A percentile compares a stretch with the other conserved stretches of the same genome.
These are phyloP conservation scores for Syngnathus typhle DNA, from an alignment of 2,113 vertebrate species.

Conservation along the genomic window DNA sequence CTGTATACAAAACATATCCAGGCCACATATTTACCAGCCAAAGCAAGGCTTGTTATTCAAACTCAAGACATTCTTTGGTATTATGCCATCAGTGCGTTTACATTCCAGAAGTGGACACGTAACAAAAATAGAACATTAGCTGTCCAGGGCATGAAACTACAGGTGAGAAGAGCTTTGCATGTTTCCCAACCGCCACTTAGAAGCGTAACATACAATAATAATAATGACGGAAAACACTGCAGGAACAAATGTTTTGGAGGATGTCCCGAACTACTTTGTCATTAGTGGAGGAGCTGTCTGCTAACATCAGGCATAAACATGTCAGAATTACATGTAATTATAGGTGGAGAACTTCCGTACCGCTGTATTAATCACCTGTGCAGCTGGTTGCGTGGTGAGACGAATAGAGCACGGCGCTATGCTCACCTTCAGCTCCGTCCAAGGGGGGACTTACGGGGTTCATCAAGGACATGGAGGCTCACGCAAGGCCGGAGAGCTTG, in stretches of 20 bases:
- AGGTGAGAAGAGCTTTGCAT: conserved; percentile 23
- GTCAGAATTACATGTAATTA: conserved; percentile 74
- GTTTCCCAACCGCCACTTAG: conserved; percentile 47
- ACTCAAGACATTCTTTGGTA: conserved; percentile 22
- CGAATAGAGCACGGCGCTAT: conserved; percentile 51
- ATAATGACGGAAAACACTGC: conserved; percentile 52
- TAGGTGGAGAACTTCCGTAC: conserved; percentile 71
- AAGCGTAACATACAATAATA: conserved; percentile 57
- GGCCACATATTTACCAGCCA: conserved; percentile 26
- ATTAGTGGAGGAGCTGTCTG: conserved; percentile 64
- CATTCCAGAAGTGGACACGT: conserved; percentile 20
- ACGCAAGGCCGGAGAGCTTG: conserved; percentile 35
- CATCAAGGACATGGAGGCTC: conserved; percentile 42
- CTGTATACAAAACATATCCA: conserved; percentile 32
- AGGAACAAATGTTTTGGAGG: conserved; percentile 66
- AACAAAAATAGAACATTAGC: not conserved
- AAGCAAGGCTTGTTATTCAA: not conserved
- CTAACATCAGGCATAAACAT: conserved; percentile 70
- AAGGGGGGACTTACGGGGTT: conserved; percentile 34
- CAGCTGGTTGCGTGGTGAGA: conserved; percentile 60
- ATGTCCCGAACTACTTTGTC: conserved; percentile 71
- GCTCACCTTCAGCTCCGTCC: conserved; percentile 54
- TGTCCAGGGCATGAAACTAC: conserved; percentile 6
- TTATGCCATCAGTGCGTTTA: conserved; percentile 14
- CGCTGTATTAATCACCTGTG: conserved; percentile 67